A percentile compares a stretch with the other conserved stretches of the same genome.
These are phyloP conservation scores for Bellardia bayeri DNA, from an alignment of 2,888 invertebrate species.

Conservation along the genomic window DNA sequence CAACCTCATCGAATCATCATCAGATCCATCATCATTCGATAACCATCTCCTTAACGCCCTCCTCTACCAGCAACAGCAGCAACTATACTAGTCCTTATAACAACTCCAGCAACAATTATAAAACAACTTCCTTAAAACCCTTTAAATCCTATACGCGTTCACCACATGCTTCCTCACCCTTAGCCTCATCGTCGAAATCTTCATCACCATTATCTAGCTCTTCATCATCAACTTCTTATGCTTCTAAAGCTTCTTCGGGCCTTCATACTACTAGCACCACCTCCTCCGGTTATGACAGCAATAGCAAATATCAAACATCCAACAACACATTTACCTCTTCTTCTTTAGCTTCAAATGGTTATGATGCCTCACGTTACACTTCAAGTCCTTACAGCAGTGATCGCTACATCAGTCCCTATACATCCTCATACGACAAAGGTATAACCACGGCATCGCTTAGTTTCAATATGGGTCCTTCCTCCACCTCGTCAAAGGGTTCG, in stretches of 20 bases:
- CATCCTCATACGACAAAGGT: slow-evolving; percentile 83
- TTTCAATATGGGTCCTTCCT: slow-evolving; percentile 76
- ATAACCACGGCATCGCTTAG: slow-evolving; percentile 84
- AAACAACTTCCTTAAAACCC: slow-evolving; percentile 51
- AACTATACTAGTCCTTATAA: slow-evolving; percentile 55
- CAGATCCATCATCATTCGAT: slow-evolving; percentile 72
- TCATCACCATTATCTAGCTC: slow-evolving; percentile 70
- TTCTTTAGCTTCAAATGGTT: slow-evolving; percentile 75
- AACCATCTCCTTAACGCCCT: slow-evolving; percentile 65
- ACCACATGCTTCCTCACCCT: slow-evolving; percentile 69
- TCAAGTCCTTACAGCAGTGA: slow-evolving; percentile 80
- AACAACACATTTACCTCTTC: slow-evolving; percentile 62
- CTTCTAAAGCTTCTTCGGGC: slow-evolving; percentile 71
- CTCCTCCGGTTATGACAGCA: slow-evolving; percentile 51
- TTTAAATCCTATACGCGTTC: slow-evolving; percentile 69
- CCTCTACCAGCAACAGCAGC: slow-evolving; percentile 61
- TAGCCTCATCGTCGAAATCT: slow-evolving; percentile 71
- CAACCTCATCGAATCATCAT: slow-evolving; percentile 65
- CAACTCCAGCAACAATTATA: slow-evolving; percentile 58
- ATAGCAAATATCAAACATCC: slow-evolving; percentile 72
- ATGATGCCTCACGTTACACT: slow-evolving; percentile 80
- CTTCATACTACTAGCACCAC: slow-evolving; percentile 58
- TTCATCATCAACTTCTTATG: slow-evolving; percentile 61
- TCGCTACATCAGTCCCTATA: slow-evolving; percentile 83
- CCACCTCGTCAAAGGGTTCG: slow-evolving; percentile 79